These are phyloP conservation scores for Cacatua alba DNA, from an alignment of 2,113 vertebrate genomes.

Conservation along the genomic window DNA sequence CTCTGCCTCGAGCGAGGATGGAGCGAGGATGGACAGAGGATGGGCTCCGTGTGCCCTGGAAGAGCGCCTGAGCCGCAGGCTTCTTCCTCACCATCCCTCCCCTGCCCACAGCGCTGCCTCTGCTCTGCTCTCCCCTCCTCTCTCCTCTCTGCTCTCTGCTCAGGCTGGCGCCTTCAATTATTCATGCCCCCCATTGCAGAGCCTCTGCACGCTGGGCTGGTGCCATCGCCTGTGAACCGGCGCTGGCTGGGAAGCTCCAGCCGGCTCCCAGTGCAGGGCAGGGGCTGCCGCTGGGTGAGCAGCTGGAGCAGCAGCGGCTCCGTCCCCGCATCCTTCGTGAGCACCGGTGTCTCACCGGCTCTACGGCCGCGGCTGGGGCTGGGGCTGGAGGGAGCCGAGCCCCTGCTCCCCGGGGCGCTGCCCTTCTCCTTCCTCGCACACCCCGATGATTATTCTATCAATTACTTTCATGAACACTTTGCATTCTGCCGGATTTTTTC, in stretches of 20 bases:
- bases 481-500: conserved; percentile 62
- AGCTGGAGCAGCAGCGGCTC: neutral
- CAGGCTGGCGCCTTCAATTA: conserved; percentile 67
- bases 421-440: conserved; percentile 29
- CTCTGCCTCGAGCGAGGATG: neutral
- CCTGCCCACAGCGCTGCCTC: neutral
- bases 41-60: neutral
- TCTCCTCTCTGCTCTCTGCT: neutral
- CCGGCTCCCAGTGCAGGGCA: neutral
- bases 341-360: neutral
- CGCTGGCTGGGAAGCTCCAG: conserved; percentile 3
- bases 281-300: neutral
- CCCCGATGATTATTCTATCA: conserved; percentile 72
- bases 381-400: conserved; percentile 42
- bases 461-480: conserved; percentile 71
- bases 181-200: conserved; percentile 72
- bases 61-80: neutral
- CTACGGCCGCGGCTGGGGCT: conserved; percentile 35
- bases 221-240: neutral
- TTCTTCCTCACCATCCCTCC: neutral
- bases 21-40: neutral
- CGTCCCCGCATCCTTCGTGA: neutral
- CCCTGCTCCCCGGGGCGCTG: conserved; percentile 60
- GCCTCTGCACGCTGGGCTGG: conserved; percentile 9
- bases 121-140: neutral